Percentiles rank a stretch among this genome's conserved stretches.
These are phyloP conservation scores for Macrotrachela quadricornifera DNA, from an alignment of 1,140 invertebrate genomes.

Conservation along the genomic window DNA sequence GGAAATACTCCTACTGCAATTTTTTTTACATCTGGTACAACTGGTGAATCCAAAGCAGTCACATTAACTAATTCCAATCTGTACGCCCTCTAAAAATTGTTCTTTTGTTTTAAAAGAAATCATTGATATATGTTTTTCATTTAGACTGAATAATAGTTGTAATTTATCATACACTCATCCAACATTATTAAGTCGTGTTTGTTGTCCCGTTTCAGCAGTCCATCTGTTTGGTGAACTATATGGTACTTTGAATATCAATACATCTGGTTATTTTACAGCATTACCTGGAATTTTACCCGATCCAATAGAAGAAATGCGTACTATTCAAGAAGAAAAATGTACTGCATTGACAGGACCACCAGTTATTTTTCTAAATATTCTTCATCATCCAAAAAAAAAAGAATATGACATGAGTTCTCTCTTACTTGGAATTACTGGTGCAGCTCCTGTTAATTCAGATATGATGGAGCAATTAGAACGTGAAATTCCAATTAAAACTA, in stretches of 20 bases:
- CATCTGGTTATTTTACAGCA: conserved; percentile 23
- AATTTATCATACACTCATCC: conserved; percentile 36
- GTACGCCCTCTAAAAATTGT: no score
- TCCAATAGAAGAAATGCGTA: neutral
- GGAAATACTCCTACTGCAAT: no score
- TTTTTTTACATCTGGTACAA: conserved; percentile 37
- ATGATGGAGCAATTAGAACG: neutral
- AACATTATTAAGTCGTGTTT: conserved; percentile 35
- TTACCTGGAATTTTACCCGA: conserved; percentile 2
- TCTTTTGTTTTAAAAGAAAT: no score
- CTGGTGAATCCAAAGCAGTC: conserved; percentile 63
- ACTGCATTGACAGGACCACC: conserved; percentile 65
- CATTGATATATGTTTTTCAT: conserved; percentile 4
- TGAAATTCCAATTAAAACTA: neutral
- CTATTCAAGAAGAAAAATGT: conserved; percentile 39
- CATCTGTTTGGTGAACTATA: conserved; percentile 64
- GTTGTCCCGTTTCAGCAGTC: conserved; percentile 66
- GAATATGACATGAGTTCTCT: conserved; percentile 27
- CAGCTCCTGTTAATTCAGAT: neutral
- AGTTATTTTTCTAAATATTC: conserved; percentile 78
- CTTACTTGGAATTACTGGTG: conserved; percentile 11
- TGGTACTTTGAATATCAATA: conserved; percentile 39
- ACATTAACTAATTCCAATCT: conserved; percentile 56
- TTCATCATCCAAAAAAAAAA: conserved; percentile 31
- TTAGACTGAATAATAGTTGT: neutral